Evolutionary conservation across 2,113 vertebrate species (phyloP).

Genomic region (Lamprologus tigripictilis): DNA sequence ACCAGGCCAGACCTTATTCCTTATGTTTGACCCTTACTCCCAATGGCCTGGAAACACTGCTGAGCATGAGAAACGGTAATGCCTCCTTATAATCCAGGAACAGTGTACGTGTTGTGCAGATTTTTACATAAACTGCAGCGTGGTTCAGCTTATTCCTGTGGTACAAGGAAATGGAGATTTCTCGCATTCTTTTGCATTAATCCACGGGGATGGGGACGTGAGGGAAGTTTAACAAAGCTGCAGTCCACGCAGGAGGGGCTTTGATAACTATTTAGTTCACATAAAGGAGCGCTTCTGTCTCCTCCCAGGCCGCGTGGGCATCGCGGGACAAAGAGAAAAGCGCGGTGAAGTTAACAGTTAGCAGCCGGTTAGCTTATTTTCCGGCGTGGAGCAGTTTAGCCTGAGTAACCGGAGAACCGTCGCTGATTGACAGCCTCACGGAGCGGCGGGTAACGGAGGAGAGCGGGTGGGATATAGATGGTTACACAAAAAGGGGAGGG

Average conservation of each 20-base stretch:
- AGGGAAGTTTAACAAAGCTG: neutral
- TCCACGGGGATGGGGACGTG: neutral
- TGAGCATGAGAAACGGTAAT: neutral
- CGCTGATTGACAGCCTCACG: slow-evolving; percentile 2
- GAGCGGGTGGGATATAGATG: neutral
- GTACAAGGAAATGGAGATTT: neutral
- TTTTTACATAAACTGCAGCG: neutral
- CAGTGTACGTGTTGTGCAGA: neutral
- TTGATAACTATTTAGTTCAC: neutral
- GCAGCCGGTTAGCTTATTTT: neutral
- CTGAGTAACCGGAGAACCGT: slow-evolving; percentile 37
- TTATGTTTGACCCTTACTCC: neutral
- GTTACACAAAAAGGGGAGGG: slow-evolving; percentile 20
- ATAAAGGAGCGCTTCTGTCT: neutral
- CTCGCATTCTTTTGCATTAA: neutral
- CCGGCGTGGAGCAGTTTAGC: neutral
- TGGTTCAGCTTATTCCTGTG: neutral
- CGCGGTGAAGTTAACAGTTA: neutral
- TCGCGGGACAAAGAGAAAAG: neutral
- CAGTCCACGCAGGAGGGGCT: slow-evolving; percentile 23
- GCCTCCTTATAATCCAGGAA: neutral
- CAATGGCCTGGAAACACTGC: neutral
- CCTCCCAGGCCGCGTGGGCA: slow-evolving; percentile 14
- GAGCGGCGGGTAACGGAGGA: slow-evolving; percentile 6
- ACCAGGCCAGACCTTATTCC: neutral